These are phyloP conservation scores for Sinonovacula constricta DNA, from an alignment of 1,140 invertebrate species.

Conservation along the genomic window DNA sequence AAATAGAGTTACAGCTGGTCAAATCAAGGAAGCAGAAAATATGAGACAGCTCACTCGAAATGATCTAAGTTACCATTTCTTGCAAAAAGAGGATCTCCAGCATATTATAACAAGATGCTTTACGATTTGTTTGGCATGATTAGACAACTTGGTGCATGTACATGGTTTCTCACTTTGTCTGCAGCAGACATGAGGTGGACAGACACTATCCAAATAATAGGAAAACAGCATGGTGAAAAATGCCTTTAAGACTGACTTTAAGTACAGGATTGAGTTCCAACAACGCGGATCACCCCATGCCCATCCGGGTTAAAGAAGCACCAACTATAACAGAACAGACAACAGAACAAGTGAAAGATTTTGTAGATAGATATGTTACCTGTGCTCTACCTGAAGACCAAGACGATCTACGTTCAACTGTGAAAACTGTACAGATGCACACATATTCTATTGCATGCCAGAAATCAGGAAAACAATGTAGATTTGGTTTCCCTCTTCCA, in stretches of 20 bases:
- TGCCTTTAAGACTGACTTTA: background rate
- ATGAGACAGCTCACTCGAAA: slow-evolving; percentile 4
- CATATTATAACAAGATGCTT: slow-evolving; percentile 33
- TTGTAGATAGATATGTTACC: background rate
- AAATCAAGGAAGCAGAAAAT: background rate
- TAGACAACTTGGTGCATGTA: slow-evolving; percentile 44
- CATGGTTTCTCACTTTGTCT: slow-evolving; percentile 57
- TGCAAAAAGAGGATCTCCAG: slow-evolving; percentile 30
- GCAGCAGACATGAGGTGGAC: slow-evolving; percentile 53
- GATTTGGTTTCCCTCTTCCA: background rate
- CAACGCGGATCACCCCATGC: background rate
- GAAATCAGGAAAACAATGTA: background rate
- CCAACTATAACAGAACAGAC: background rate
- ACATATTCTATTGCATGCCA: background rate
- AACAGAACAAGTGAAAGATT: background rate
- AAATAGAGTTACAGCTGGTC: background rate
- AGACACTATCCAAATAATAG: slow-evolving; percentile 17
- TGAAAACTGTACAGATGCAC: background rate
- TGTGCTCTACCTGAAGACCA: background rate
- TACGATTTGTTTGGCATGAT: slow-evolving; percentile 32
- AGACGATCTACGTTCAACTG: background rate
- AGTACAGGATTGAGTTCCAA: background rate
- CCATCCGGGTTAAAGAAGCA: background rate
- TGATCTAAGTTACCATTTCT: slow-evolving; percentile 22
- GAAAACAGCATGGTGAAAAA: slow-evolving; percentile 49